Evolutionary conservation across 2,888 invertebrate species (phyloP), one percentile per base, ranked within the genome.

Genomic region (Sipha maydis): DNA sequence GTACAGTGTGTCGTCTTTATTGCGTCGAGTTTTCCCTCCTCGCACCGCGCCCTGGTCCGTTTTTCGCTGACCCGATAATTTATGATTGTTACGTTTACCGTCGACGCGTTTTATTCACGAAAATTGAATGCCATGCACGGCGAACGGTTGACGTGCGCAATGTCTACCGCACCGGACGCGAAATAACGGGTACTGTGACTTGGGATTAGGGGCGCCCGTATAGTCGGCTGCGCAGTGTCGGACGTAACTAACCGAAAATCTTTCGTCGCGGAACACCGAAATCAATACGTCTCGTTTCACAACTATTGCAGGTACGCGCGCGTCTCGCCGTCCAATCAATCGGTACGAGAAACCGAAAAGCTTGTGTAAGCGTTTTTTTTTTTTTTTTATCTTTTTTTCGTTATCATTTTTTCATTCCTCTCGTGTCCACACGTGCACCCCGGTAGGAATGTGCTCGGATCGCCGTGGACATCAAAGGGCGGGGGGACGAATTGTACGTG

Each of bases 231-330:
- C 67, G n/a, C 21, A 54, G 28, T 28, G 54, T 54, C 5, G 14
- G 21, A 71, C 14, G 82, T 71, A 83, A 69, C 69, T 71, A 83
- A 83, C 48, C 71, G 83, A 83, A 73, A 83, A 83, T 83, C 71
- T 31, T 83, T 83, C 54, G 17, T 31, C 71, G 25, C 54, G 17
- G 19, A 48, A 31, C n/a, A 71, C 71, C 34, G 73, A 73, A 83
- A 83, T 83, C 54, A 73, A 83, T 83, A 83, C 54, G 54, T 83
- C 25, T 34, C 48, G 54, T 83, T 54, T 73, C 54, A 83, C 54
- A n/a, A 34, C 54, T 41, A 25, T 71, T 48, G 28, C n/a, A 25
- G 19, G 34, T 11, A 8, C 54, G 54, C 17, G 17, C 54, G 25
- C 69, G 28, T 11, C n/a, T 11, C 0, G 5, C 14, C n/a, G 3